A percentile compares a stretch with the other conserved stretches of the same genome.
These are phyloP conservation scores for Eubasilissa splendida DNA, from an alignment of 2,888 invertebrate species.

Conservation along the genomic window DNA sequence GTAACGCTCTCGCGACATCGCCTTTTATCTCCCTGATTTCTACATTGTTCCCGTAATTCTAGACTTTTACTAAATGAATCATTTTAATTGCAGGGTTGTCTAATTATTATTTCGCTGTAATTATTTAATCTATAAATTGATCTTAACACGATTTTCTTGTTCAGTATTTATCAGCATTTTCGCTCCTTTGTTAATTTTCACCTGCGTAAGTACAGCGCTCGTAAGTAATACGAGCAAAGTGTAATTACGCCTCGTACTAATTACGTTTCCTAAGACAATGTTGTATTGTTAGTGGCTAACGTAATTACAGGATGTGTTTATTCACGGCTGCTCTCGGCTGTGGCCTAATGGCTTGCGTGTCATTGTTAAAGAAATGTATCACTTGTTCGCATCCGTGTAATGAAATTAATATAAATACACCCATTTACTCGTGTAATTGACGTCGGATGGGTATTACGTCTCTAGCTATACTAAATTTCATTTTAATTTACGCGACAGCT, in stretches of 20 bases:
- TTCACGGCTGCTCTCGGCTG: conserved; percentile 54
- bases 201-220: conserved; percentile 12
- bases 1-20: too few species aligned
- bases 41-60: too few species aligned
- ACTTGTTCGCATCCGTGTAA: conserved; percentile 49
- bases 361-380: conserved; percentile 57
- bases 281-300: conserved; percentile 47
- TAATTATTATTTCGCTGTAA: too few species aligned
- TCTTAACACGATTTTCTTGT: conserved; percentile 11
- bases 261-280: conserved; percentile 49
- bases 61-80: too few species aligned
- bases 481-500: conserved; percentile 34
- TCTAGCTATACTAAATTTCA: conserved; percentile 25
- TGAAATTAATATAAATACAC: conserved; percentile 49
- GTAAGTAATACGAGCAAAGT: conserved; percentile 29
- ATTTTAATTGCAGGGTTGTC: too few species aligned
- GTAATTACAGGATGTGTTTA: conserved; percentile 57
- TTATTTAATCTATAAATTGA: neutral
- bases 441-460: conserved; percentile 24
- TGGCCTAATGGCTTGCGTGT: conserved; percentile 48
- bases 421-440: conserved; percentile 39
- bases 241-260: conserved; percentile 9
- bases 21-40: too few species aligned
- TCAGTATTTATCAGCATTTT: neutral
- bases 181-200: conserved; percentile 15